phyloP scores from a whole-genome alignment of 2,797 vertebrate genomes.

The Heliangelus exortis region DNA sequence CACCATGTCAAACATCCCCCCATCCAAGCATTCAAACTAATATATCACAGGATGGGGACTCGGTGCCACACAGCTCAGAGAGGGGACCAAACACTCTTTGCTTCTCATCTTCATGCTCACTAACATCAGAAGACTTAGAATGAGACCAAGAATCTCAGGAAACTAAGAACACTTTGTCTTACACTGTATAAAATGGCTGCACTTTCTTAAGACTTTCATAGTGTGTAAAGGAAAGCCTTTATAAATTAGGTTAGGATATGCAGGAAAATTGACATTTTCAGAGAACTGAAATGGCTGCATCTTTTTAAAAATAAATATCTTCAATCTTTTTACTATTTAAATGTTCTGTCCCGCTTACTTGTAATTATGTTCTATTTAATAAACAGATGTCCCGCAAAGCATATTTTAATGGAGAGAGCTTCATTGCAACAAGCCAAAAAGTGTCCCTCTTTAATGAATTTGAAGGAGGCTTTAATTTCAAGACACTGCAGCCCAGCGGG shows the following conservation, averaged over 20 bases:
- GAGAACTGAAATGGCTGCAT: not conserved
- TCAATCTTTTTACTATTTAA: not conserved
- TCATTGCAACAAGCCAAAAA: constrained; percentile 89
- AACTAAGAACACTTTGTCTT: not conserved
- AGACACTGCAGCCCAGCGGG: constrained; percentile 88
- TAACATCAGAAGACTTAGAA: not conserved
- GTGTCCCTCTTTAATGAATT: constrained; percentile 87
- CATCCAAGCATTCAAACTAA: not conserved
- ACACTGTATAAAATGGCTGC: not conserved
- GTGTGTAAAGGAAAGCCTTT: not conserved
- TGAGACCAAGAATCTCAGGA: not conserved
- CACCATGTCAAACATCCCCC: not conserved
- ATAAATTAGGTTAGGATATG: not conserved
- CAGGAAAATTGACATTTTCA: not conserved
- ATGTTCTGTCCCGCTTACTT: not conserved
- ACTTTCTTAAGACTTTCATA: not conserved
- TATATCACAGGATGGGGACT: not conserved
- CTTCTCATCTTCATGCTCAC: not conserved
- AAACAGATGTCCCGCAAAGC: constrained; percentile 92
- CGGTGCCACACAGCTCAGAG: not conserved
- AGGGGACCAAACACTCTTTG: not conserved
- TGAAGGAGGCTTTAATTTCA: constrained; percentile 94
- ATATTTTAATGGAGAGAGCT: constrained; percentile 91
- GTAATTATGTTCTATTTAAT: constrained; percentile 21
- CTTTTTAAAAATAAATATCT: not conserved